Evolutionary conservation across 2,113 vertebrate genomes (phyloP), one percentile per base, ranked within the genome.

Genomic region (Chionodraco myersi): DNA sequence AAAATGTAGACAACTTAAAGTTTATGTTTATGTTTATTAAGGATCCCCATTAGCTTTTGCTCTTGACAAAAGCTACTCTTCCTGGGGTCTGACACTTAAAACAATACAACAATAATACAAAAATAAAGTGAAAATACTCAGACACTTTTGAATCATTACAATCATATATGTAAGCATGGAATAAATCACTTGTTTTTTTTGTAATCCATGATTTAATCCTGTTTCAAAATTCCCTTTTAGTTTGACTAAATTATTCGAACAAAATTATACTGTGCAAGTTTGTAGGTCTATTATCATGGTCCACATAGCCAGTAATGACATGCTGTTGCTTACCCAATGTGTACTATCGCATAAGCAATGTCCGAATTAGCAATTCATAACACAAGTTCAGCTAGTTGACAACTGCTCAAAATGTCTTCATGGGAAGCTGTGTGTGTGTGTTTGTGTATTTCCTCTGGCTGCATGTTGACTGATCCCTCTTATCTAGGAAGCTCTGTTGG

Each of bases 401-500:
- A 82, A 60, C 69, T 5, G 10, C 70, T 75, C 75, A 75, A n/a
- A 77, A 75, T 10, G 62, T 82, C 69, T 85, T 65, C 16, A 70
- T 78, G 72, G 79, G 48, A 62, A 70, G 74, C 30, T 8, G 1
- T 69, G 18, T 53, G 72, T 75, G 23, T 59, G 56, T 36, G 1
- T 67, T 21, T 21, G 59, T 44, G 61, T 23, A 18, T 66, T 21
- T 56, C 56, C 26, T 66, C 11, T 48, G 52, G n/a, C 49, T 75
- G 41, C 15, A 7, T 58, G 62, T 71, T 82, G 75, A 82, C 59
- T 77, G 82, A 78, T 84, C 53, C 54, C 52, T 79, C 78, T 83
- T 72, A 75, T 77, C 80, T 65, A 30, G n/a, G 15, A 56, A 79
- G 52, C 81, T 79, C 59, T 75, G 73, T 16, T 70, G 70, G 66